Base-by-base conservation (phyloP, 2,888 invertebrate species). In the Tigriopus californicus region DNA sequence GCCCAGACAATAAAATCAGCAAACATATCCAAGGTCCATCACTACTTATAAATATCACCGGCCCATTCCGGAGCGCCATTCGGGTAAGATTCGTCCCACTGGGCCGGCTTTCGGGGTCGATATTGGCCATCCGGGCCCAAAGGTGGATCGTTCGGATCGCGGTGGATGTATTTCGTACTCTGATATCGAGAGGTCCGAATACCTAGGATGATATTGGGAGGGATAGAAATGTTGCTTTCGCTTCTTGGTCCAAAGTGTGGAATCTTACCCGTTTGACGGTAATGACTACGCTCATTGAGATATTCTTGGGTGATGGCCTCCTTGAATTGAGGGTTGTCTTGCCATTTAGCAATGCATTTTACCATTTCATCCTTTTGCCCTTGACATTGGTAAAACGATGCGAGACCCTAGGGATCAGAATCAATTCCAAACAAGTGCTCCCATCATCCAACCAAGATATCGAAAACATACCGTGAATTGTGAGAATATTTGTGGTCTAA, bases 221-320 rank as follows among this genome's bases (percentile, higher is more conserved):
- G n/a, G n/a, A n/a, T n/a, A n/a, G n/a, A n/a, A n/a, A n/a, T n/a
- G n/a, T n/a, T n/a, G n/a, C n/a, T n/a, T n/a, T n/a, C n/a, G n/a
- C n/a, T n/a, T n/a, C n/a, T n/a, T n/a, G n/a, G n/a, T n/a, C n/a
- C n/a, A n/a, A n/a, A n/a, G n/a, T n/a, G n/a, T n/a, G n/a, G n/a
- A n/a, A n/a, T n/a, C 12, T 13, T 56, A 12, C 56, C 56, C 18
- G 56, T 56, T n/a, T 52, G 33, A 3, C 59, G 10, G 22, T 52
- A 59, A 24, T 59, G 59, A 52, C 49, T 49, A 2, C 59, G 15
- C 52, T 59, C 59, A 22, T 59, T 59, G 12, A 59, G 42, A 25
- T 59, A 59, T 25, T 59, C 59, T 13, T 42, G 33, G 2, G 25
- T 59, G n/a, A 59, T 52, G 18, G 20, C 20, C 12, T 59, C 59